phyloP scores from a whole-genome alignment of 2,797 vertebrate species.

The Cottoperca gobio region DNA sequence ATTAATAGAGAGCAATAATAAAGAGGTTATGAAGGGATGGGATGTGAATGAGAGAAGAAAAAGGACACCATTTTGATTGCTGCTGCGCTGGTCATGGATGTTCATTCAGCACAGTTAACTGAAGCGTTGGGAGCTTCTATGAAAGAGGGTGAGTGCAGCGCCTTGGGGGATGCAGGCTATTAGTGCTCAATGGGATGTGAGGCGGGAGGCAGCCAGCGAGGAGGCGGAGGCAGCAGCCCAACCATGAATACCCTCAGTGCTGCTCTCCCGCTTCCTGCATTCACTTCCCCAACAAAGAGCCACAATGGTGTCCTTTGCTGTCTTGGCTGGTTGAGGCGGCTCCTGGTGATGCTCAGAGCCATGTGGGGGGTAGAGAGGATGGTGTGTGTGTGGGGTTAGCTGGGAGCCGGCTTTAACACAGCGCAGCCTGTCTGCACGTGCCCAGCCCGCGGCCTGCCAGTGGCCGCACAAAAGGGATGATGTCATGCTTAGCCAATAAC shows the following conservation, averaged over 20 bases:
- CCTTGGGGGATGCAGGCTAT: conserved; percentile 78
- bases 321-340: conserved; percentile 77
- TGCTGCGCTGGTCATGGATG: conserved; percentile 51
- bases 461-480: conserved; percentile 86
- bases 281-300: conserved; percentile 81
- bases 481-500: conserved; percentile 90
- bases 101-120: conserved; percentile 74
- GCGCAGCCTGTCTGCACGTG: conserved; percentile 83
- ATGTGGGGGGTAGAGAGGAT: conserved; percentile 68
- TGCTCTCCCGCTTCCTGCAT: conserved; percentile 83
- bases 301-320: conserved; percentile 85
- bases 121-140: conserved; percentile 65
- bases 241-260: conserved; percentile 81
- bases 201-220: conserved; percentile 67
- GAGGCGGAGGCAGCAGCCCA: conserved; percentile 72
- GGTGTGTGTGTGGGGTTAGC: conserved; percentile 56
- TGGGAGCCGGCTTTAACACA: conserved; percentile 68
- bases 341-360: conserved; percentile 77
- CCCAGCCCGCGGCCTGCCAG: conserved; percentile 82
- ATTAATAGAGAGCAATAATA: conserved; percentile 46
- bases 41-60: conserved; percentile 48
- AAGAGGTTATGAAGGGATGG: conserved; percentile 41
- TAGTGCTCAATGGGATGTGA: conserved; percentile 81
- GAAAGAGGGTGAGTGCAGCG: conserved; percentile 74
- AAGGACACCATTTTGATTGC: conserved; percentile 62